Base-by-base conservation (phyloP, 2,888 invertebrate genomes). In the Phortica okadai region DNA sequence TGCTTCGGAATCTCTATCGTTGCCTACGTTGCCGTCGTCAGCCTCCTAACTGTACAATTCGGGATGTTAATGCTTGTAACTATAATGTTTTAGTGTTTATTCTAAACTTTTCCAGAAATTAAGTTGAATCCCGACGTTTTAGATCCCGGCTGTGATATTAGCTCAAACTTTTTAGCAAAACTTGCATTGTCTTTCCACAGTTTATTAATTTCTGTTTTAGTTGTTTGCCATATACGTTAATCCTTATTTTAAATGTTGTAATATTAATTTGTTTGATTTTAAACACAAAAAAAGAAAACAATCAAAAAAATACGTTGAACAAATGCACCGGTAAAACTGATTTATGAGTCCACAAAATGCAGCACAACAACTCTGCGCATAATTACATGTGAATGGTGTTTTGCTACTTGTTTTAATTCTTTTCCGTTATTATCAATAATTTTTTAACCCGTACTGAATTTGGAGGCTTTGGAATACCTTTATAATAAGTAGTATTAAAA, bases 121-220 rank as follows among this genome's bases (percentile, higher is more conserved):
- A 56, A 16, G 56, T 16, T 56, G 80, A 77, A 85, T 84, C 89
- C 90, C 82, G 88, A 84, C 83, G 86, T 90, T 86, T 88, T 90
- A 89, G 85, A 90, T 62, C 92, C 91, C 91, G 91, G 91, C 91
- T 91, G 92, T 91, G 91, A 91, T 91, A 91, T 90, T 89, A 89
- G 89, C 85, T 82, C 84, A 89, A 88, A 72, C 70, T 72, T 54
- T 1, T 8, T 66, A 66, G 16, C 33, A 42, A 66, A n/a, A 66
- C 16, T 62, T 59, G 10, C 41, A 41, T 66, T 42, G 14, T 66
- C 66, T 66, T 33, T 41, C 42, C 21, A 66, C n/a, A 10, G 11
- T 85, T 87, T 81, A 78, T 82, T 82, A 81, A 83, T 83, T 82
- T 76, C 78, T 81, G 56, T 78, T 67, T 73, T 73, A 66, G 14